These are phyloP conservation scores for Austrolebias charrua DNA, from an alignment of 2,797 vertebrate species.

Conservation along the genomic window DNA sequence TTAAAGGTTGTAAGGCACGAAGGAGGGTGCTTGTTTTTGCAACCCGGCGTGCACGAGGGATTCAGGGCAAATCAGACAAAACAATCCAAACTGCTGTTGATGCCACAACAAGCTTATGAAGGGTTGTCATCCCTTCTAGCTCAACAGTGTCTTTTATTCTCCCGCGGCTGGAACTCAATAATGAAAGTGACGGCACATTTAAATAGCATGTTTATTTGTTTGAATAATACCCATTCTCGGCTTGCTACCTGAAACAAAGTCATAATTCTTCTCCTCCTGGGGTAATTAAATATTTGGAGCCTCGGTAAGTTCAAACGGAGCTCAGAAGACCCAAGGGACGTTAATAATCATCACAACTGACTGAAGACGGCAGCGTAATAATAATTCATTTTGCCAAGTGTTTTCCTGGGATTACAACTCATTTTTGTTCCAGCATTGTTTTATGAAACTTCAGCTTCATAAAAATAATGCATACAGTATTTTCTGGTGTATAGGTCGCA, in stretches of 20 bases:
- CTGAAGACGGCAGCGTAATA: constrained; percentile 48
- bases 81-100: too few relatives aligned
- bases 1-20: too few relatives aligned
- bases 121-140: too few relatives aligned
- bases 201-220: constrained; percentile 56
- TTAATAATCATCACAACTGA: constrained; percentile 71
- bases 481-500: too few relatives aligned
- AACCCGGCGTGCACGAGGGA: too few relatives aligned
- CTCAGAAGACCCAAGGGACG: constrained; percentile 57
- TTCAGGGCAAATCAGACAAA: too few relatives aligned
- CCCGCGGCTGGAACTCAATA: constrained; percentile 10
- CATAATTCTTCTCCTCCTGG: constrained; percentile 68
- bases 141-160: not conserved
- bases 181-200: constrained; percentile 34
- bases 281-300: constrained; percentile 70
- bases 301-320: constrained; percentile 61
- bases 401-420: constrained; percentile 55
- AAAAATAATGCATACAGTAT: too few relatives aligned
- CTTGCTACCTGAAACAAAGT: constrained; percentile 56
- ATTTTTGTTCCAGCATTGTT: constrained; percentile 36
- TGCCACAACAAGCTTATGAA: too few relatives aligned
- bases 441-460: constrained; percentile 11
- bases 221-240: constrained; percentile 57
- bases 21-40: too few relatives aligned
- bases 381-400: constrained; percentile 54